Conservation (phyloP, 2,797 vertebrate species). For the Anableps anableps region DNA sequence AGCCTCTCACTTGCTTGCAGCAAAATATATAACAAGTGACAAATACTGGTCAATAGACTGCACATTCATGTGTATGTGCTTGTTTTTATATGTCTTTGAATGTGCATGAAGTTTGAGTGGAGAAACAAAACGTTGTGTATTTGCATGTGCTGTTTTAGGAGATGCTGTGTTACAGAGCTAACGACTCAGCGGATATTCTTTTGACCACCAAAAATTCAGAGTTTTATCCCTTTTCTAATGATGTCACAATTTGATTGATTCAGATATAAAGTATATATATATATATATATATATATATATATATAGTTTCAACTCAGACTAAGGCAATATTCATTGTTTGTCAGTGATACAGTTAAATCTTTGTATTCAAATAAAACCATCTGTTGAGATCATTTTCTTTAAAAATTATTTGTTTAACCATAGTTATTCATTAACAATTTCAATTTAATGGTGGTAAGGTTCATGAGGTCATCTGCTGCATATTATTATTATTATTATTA, state of each 20-base stretch:
- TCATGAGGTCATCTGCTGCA: background rate
- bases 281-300: no score
- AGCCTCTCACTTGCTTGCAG: conserved; percentile 74
- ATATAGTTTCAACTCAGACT: background rate
- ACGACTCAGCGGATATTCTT: conserved; percentile 1
- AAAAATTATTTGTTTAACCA: no score
- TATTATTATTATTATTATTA: background rate
- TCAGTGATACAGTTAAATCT: background rate
- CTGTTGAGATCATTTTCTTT: no score
- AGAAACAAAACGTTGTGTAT: conserved; percentile 4
- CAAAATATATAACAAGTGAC: conserved; percentile 83
- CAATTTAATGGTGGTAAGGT: background rate
- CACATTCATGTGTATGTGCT: conserved; percentile 46
- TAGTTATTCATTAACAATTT: no score
- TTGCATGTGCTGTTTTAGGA: conserved; percentile 25
- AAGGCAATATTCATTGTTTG: background rate
- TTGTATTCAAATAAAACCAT: no score
- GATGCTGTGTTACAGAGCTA: background rate
- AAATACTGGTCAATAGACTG: conserved; percentile 80
- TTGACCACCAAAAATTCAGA: background rate
- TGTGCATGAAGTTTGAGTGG: conserved; percentile 22
- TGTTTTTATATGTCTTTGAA: conserved; percentile 20
- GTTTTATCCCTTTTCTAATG: background rate
- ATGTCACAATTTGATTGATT: background rate
- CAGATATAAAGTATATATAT: no score